Evolutionary conservation across 2,888 invertebrate species (phyloP).

Genomic region (Plusia festucae): DNA sequence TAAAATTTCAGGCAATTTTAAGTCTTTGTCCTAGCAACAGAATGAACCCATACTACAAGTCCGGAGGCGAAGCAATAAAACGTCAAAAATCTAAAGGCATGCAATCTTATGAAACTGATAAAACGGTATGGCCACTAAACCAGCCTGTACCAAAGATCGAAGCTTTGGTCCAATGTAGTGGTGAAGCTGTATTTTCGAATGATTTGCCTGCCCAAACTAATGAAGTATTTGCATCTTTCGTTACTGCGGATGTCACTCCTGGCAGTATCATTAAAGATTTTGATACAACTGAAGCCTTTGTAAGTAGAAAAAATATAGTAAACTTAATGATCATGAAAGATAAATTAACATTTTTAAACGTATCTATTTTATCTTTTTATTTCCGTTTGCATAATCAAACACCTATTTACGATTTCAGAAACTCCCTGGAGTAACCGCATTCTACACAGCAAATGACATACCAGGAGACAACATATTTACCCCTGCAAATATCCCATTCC

Average conservation of each 20-base stretch:
- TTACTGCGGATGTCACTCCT: conserved; percentile 82
- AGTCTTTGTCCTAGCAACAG: conserved; percentile 62
- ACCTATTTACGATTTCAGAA: conserved; percentile 76
- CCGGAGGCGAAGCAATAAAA: conserved; percentile 59
- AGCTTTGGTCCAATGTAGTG: conserved; percentile 89
- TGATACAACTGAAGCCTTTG: conserved; percentile 90
- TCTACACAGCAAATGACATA: conserved; percentile 90
- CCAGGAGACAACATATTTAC: conserved; percentile 90
- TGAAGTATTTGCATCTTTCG: conserved; percentile 92
- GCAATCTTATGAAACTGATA: conserved; percentile 91
- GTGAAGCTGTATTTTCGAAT: conserved; percentile 91
- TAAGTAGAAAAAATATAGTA: conserved; percentile 72
- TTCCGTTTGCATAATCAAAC: background rate
- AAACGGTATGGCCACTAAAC: conserved; percentile 91
- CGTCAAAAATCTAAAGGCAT: conserved; percentile 83
- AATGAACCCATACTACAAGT: conserved; percentile 54
- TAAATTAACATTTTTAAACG: too few relatives aligned
- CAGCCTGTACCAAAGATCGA: conserved; percentile 92
- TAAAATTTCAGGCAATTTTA: conserved; percentile 60
- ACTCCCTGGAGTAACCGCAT: conserved; percentile 90
- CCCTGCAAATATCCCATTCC: conserved; percentile 56
- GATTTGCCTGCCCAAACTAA: conserved; percentile 89
- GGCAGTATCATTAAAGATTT: conserved; percentile 88
- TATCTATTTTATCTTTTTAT: background rate
- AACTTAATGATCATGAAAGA: too few relatives aligned